Conservation (phyloP, 2,888 invertebrate genomes). For the Metalampra italica region DNA sequence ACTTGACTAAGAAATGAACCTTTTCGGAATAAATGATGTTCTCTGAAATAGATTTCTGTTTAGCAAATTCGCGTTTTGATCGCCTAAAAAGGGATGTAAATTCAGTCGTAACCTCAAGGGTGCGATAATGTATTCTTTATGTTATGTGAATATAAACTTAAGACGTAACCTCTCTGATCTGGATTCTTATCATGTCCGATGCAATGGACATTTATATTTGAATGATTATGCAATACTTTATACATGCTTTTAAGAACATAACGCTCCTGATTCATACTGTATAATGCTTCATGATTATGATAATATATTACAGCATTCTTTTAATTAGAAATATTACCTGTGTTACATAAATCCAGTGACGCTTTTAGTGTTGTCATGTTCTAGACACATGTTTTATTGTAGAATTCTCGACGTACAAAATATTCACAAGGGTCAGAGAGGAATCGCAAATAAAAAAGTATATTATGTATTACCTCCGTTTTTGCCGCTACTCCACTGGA, state of each 20-base stretch:
- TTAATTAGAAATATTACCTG: too few relatives aligned
- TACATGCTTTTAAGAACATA: not conserved
- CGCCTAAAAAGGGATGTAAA: conserved; percentile 22
- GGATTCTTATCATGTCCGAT: not conserved
- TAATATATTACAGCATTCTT: too few relatives aligned
- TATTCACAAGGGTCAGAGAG: conserved; percentile 30
- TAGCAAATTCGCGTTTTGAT: conserved; percentile 17
- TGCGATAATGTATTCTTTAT: conserved; percentile 21
- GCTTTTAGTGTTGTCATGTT: conserved; percentile 1
- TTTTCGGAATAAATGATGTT: conserved; percentile 14
- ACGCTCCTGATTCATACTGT: not conserved
- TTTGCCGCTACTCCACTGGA: conserved; percentile 83
- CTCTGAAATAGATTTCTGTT: conserved; percentile 22
- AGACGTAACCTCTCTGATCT: conserved; percentile 1
- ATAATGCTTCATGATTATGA: too few relatives aligned
- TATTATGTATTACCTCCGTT: conserved; percentile 72
- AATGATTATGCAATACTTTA: conserved; percentile 1
- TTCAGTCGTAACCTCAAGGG: conserved; percentile 15
- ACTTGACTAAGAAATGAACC: not conserved
- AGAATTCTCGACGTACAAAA: conserved; percentile 13
- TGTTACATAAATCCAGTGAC: too few relatives aligned
- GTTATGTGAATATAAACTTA: conserved; percentile 27
- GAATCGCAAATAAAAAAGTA: conserved; percentile 7
- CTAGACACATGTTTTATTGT: not conserved
- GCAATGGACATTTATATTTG: not conserved